Percentiles rank a stretch among this genome's conserved stretches.
phyloP scores from a whole-genome alignment of 1,140 invertebrate genomes.

The Berghia stephanieae region DNA sequence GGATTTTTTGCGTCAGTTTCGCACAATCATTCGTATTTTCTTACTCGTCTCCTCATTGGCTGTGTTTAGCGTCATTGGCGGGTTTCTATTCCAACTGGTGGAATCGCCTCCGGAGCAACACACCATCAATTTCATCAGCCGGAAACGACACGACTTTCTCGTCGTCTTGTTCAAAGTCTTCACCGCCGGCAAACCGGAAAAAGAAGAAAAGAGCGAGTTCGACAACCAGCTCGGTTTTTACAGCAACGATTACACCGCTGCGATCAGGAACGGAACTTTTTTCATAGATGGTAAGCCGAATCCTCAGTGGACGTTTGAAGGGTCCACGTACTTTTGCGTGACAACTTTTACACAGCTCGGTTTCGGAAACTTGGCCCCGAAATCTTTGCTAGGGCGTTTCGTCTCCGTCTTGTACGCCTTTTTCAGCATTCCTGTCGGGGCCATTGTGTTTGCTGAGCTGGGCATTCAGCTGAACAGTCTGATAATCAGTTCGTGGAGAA shows the following conservation, averaged over 20 bases:
- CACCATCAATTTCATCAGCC: neutral
- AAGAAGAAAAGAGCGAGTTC: no score
- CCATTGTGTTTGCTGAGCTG: constrained; percentile 11
- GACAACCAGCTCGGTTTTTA: no score
- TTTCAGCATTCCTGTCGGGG: neutral
- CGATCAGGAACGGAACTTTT: constrained; percentile 18
- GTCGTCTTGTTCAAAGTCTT: neutral
- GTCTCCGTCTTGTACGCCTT: constrained; percentile 15
- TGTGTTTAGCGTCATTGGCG: neutral
- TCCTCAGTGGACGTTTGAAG: neutral
- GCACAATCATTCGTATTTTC: no score
- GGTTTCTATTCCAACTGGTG: neutral
- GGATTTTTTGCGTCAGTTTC: no score
- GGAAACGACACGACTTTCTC: neutral
- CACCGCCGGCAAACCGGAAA: no score
- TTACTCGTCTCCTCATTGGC: no score
- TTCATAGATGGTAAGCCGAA: neutral
- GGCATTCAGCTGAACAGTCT: no score
- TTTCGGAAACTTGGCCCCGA: constrained; percentile 30
- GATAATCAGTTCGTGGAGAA: no score
- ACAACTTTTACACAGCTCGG: constrained; percentile 17
- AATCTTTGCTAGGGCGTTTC: constrained; percentile 12
- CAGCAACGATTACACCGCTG: constrained; percentile 13
- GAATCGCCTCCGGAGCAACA: neutral
- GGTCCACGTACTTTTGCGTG: constrained; percentile 18